phyloP scores from a whole-genome alignment of 2,113 vertebrate genomes.

The Drymodes brunneopygia region DNA sequence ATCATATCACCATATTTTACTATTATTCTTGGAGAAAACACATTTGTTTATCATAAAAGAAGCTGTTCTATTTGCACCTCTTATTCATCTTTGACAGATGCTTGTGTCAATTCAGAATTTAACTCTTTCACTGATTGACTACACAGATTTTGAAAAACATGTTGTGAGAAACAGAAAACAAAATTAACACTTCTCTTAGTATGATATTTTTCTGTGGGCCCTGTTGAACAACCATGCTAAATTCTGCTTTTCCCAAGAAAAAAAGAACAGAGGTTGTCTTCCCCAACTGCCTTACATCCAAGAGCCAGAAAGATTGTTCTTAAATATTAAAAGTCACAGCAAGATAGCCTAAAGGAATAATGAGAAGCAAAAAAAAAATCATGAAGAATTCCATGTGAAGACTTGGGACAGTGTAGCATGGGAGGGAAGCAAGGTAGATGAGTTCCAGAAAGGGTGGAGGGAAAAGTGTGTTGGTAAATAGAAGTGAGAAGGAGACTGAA shows the following conservation, averaged over 20 bases:
- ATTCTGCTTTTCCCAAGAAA: background rate
- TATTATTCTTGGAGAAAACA: background rate
- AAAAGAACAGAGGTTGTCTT: background rate
- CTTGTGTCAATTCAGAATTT: background rate
- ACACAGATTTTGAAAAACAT: background rate
- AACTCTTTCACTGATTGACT: background rate
- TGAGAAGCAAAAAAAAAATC: background rate
- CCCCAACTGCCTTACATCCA: background rate
- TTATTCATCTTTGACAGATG: background rate
- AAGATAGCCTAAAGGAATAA: background rate
- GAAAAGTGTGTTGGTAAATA: background rate
- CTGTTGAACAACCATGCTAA: background rate
- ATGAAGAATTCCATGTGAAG: background rate
- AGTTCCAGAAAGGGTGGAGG: background rate
- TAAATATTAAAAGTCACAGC: background rate
- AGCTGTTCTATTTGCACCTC: background rate
- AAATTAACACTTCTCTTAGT: background rate
- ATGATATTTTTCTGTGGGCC: background rate
- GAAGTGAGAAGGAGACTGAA: background rate
- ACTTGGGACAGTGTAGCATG: background rate
- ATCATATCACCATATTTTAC: background rate
- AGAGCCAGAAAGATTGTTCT: background rate
- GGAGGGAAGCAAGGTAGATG: background rate
- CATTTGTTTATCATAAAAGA: background rate
- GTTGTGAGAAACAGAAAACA: background rate